Percentiles rank a stretch among this genome's conserved stretches.
phyloP scores from a whole-genome alignment of 2,888 invertebrate species.

The Lottia gigantea region DNA sequence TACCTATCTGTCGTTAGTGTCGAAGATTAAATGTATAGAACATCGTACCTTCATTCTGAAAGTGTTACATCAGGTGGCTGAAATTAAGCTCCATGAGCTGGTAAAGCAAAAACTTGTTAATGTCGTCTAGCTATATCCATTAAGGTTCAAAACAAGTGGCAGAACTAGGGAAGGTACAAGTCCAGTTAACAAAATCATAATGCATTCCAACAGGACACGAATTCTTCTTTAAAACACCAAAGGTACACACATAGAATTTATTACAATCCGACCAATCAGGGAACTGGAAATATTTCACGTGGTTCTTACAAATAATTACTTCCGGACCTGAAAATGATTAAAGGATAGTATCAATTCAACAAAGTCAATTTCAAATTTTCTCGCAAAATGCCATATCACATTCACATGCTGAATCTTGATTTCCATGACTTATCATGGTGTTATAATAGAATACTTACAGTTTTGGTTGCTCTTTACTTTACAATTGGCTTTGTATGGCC shows the following conservation, averaged over 20 bases:
- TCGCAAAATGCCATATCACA: too few relatives aligned
- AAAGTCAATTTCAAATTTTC: too few relatives aligned
- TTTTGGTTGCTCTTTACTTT: background rate
- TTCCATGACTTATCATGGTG: too few relatives aligned
- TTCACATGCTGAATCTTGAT: too few relatives aligned
- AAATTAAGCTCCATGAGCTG: background rate
- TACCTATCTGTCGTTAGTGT: too few relatives aligned
- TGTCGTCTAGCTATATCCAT: background rate
- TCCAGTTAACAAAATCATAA: conserved; percentile 27
- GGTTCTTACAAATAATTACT: conserved; percentile 20
- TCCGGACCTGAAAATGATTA: conserved; percentile 12
- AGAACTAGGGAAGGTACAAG: conserved; percentile 19
- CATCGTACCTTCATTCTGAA: too few relatives aligned
- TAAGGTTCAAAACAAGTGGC: conserved; percentile 20
- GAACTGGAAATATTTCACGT: conserved; percentile 26
- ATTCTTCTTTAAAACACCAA: conserved; percentile 9
- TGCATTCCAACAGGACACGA: conserved; percentile 21
- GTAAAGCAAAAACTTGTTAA: background rate
- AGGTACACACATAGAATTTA: conserved; percentile 20
- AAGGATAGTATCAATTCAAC: too few relatives aligned
- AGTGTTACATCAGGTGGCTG: background rate
- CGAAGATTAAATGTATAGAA: too few relatives aligned
- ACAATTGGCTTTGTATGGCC: conserved; percentile 10
- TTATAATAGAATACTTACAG: background rate
- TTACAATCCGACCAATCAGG: conserved; percentile 29